Percentiles rank a stretch among this genome's conserved stretches.
Conservation (phyloP, 2,113 vertebrate genomes). For the Macquaria ambigua region DNA sequence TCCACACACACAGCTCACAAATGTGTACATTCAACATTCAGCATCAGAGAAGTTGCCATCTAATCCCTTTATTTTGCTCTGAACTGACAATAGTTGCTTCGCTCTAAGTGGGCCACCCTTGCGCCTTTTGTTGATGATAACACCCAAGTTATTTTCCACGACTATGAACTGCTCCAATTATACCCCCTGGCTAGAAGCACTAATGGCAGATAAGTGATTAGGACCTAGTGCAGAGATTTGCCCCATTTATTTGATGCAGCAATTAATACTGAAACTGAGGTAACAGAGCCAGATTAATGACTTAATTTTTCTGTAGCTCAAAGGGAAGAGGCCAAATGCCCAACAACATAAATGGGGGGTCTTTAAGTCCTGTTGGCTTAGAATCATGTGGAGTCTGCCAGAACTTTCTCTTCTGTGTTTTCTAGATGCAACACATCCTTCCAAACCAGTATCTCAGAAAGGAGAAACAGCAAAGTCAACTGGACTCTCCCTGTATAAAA, state of each 20-base stretch:
- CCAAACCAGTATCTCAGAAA: not conserved
- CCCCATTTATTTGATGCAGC: conserved; percentile 74
- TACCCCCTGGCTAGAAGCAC: conserved; percentile 66
- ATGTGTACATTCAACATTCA: conserved; percentile 14
- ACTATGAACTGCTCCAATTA: conserved; percentile 71
- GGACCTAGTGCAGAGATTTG: conserved; percentile 73
- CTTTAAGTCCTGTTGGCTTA: conserved; percentile 24
- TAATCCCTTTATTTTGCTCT: conserved; percentile 59
- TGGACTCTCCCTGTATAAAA: conserved; percentile 4
- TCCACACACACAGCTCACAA: not conserved
- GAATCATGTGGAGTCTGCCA: conserved; percentile 21
- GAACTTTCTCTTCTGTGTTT: conserved; percentile 19
- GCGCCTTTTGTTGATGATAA: conserved; percentile 66
- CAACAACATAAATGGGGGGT: conserved; percentile 21
- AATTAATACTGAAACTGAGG: conserved; percentile 68
- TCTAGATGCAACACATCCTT: not conserved
- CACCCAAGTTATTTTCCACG: conserved; percentile 68
- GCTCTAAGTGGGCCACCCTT: conserved; percentile 65
- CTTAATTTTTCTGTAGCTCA: conserved; percentile 48
- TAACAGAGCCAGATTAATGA: conserved; percentile 58
- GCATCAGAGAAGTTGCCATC: conserved; percentile 2
- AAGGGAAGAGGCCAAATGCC: conserved; percentile 38
- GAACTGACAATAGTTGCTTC: conserved; percentile 43
- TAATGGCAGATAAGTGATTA: conserved; percentile 78
- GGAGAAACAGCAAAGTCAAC: not conserved